Evolutionary conservation across 64 coral and sea anemone species (phyloP).

Genomic region (Pocillopora verrucosa): DNA sequence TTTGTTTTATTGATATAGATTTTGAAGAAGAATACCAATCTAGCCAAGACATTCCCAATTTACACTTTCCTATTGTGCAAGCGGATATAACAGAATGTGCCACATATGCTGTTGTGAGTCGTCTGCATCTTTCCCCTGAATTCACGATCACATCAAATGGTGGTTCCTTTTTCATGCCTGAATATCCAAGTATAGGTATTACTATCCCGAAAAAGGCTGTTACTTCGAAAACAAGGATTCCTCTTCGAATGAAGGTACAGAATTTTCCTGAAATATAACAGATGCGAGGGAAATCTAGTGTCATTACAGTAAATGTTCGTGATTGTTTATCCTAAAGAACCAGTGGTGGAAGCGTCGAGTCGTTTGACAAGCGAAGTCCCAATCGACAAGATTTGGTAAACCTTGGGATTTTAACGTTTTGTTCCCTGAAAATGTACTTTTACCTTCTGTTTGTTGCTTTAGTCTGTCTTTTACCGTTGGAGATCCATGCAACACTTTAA

Average conservation of each 20-base stretch:
- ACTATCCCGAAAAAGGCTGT: constrained; percentile 11
- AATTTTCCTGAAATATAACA: no score
- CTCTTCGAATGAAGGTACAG: constrained; percentile 12
- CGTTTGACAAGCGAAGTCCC: no score
- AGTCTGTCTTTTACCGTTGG: no score
- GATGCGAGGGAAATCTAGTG: no score
- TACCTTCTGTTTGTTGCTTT: no score
- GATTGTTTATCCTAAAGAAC: no score
- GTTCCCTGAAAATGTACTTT: no score
- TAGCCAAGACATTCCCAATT: constrained; percentile 8
- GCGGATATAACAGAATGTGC: constrained; percentile 43
- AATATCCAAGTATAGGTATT: constrained; percentile 18
- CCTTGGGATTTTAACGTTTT: no score
- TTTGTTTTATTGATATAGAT: neutral
- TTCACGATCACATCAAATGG: neutral
- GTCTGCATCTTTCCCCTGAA: neutral
- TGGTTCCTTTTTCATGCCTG: neutral
- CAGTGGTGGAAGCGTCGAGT: no score
- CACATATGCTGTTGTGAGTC: constrained; percentile 51
- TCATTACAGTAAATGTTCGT: no score
- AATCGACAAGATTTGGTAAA: no score
- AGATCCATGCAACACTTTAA: no score
- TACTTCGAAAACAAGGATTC: constrained; percentile 26
- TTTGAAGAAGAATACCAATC: constrained; percentile 34
- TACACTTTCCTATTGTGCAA: constrained; percentile 34